Base-by-base conservation (phyloP, 1,140 invertebrate species). In the Drosophila repletoides region DNA sequence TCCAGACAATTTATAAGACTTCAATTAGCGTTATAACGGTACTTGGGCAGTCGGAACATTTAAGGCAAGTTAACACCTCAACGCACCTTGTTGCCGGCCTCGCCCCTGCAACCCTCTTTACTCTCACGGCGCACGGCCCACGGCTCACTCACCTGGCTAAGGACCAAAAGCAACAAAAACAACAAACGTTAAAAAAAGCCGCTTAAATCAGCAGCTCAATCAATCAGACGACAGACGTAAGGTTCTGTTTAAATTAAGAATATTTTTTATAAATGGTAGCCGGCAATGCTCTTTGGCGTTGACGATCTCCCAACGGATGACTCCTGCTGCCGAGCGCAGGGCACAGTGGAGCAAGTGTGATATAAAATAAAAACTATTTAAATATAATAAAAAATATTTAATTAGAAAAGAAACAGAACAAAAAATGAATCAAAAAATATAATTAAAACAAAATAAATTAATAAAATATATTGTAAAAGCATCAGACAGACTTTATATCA, bases 131-230 rank as follows among this genome's bases (percentile, higher is more conserved):
- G n/a, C n/a, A n/a, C n/a, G n/a, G 14, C 17, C n/a, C 9, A n/a
- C 17, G 7, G 7, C 15, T 1, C 15, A 34, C 22, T 29, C 22
- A 22, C 7, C 46, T 19, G 60, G 19, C 31, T 10, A 58, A 61
- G 28, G 28, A 75, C 19, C 24, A 31, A 31, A 19, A 43, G 17
- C 40, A 22, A 41, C 48, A 40, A 15, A 34, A 24, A 49, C 28
- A 15, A 19, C 6, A 19, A 9, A 12, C 7, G 15, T 3, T 9
- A 7, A 17, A 55, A 15, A 74, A 74, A 84, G 77, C 79, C 46
- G 73, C 79, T 83, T 83, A 83, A 83, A 84, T 84, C 77, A 84
- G 74, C 77, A 55, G 77, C 74, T 83, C 77, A 83, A 83, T 83
- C 77, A 83, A 83, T 83, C 77, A 83, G 79, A 66, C 52, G 29